Evolutionary conservation across 2,113 vertebrate species (phyloP).

Genomic region (Zosterops borbonicus): DNA sequence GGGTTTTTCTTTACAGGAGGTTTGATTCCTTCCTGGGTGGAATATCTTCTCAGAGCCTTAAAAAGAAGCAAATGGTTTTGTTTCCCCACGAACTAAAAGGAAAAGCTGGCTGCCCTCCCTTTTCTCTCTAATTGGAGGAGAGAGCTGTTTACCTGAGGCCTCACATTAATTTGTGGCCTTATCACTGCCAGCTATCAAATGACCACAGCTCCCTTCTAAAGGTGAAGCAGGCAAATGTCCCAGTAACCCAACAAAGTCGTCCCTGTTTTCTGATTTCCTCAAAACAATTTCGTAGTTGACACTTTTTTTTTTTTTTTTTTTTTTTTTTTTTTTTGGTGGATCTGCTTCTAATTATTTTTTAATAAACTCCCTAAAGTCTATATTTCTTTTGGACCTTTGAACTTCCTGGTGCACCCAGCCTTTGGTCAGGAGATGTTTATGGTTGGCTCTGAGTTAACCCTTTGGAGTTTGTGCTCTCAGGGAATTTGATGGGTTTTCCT

Average conservation of each 20-base stretch:
- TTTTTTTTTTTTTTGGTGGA: too few species aligned
- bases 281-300: not conserved
- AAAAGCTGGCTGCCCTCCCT: not conserved
- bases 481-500: not conserved
- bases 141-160: not conserved
- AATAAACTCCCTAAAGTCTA: not conserved
- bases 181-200: not conserved
- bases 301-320: too few species aligned
- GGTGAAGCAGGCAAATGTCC: accelerated
- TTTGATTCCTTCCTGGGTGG: not conserved
- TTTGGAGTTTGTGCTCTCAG: not conserved
- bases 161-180: not conserved
- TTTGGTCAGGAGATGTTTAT: slow-evolving; percentile 12
- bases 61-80: not conserved
- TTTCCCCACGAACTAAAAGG: not conserved
- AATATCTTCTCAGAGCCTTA: not conserved
- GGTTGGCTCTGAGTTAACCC: not conserved
- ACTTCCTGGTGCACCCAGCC: slow-evolving; percentile 10
- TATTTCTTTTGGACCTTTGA: slow-evolving; percentile 18
- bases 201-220: not conserved
- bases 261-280: not conserved
- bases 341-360: not conserved
- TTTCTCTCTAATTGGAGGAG: not conserved
- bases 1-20: not conserved
- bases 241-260: not conserved